phyloP scores from a whole-genome alignment of 2,888 invertebrate species.

The Drosophila parthenogenetica region DNA sequence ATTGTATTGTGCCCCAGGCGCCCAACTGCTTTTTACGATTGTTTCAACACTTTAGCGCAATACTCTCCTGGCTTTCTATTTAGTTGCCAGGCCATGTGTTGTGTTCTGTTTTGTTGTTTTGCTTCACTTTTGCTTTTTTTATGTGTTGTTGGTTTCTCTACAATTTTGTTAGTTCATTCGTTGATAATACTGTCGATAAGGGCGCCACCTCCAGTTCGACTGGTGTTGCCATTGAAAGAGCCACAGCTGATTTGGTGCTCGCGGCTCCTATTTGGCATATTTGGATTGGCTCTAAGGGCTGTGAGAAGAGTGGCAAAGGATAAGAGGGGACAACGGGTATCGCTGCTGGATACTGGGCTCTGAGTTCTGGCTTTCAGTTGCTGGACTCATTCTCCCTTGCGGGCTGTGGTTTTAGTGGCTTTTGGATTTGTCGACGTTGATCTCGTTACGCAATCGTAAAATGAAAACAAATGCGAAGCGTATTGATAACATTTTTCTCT shows the following conservation, averaged over 20 bases:
- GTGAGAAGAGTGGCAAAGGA: background rate
- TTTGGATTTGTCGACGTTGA: constrained; percentile 78
- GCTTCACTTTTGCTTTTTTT: constrained; percentile 32
- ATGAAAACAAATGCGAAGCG: constrained; percentile 79
- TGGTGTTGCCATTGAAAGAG: constrained; percentile 25
- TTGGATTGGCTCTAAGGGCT: constrained; percentile 50
- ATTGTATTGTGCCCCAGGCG: constrained; percentile 52
- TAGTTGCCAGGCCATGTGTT: constrained; percentile 51
- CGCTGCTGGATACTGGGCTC: constrained; percentile 5
- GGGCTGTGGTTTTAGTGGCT: constrained; percentile 75
- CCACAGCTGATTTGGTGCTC: constrained; percentile 50
- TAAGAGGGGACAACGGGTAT: background rate
- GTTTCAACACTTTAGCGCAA: constrained; percentile 79
- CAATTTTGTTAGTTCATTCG: constrained; percentile 62
- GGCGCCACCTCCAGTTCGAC: constrained; percentile 26
- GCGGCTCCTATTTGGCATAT: constrained; percentile 69
- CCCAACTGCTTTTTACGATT: constrained; percentile 74
- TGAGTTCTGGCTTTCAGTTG: background rate
- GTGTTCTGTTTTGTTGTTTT: constrained; percentile 22
- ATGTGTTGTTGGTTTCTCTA: constrained; percentile 11
- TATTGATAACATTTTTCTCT: constrained; percentile 71
- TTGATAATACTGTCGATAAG: constrained; percentile 70
- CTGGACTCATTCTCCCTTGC: constrained; percentile 23
- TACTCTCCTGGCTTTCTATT: constrained; percentile 59
- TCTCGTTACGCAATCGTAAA: constrained; percentile 79